These are phyloP conservation scores for Volucella inanis DNA, from an alignment of 2,888 invertebrate species.

Conservation along the genomic window DNA sequence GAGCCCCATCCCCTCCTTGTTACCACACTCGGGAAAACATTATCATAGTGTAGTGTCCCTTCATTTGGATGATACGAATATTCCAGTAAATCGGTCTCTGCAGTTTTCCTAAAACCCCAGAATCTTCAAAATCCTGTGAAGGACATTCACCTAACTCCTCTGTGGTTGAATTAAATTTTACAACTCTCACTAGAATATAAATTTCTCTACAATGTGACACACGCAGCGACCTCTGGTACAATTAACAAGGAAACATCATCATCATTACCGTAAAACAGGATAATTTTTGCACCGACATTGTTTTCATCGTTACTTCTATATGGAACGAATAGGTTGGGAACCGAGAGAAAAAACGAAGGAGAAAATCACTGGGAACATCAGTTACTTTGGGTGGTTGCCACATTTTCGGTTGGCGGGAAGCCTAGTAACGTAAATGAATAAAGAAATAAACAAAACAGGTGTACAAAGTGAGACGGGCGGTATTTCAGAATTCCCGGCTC, in stretches of 20 bases:
- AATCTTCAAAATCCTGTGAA: conserved; percentile 19
- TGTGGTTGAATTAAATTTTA: conserved; percentile 74
- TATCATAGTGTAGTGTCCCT: conserved; percentile 59
- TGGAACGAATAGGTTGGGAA: background rate
- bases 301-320: conserved; percentile 10
- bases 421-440: conserved; percentile 48
- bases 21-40: conserved; percentile 31
- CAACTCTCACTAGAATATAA: conserved; percentile 73
- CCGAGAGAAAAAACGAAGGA: too few relatives aligned
- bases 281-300: conserved; percentile 72
- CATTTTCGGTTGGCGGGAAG: conserved; percentile 2
- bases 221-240: conserved; percentile 74
- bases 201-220: conserved; percentile 71
- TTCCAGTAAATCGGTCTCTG: conserved; percentile 35
- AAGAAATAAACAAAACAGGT: conserved; percentile 68
- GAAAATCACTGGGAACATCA: too few relatives aligned
- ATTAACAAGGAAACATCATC: conserved; percentile 75
- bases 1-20: background rate
- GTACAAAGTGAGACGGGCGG: conserved; percentile 38
- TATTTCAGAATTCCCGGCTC: conserved; percentile 33
- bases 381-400: background rate
- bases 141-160: conserved; percentile 71
- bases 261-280: conserved; percentile 74
- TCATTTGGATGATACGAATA: conserved; percentile 48
- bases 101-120: background rate